phyloP scores from a whole-genome alignment of 2,113 vertebrate species.

The Grus americana region DNA sequence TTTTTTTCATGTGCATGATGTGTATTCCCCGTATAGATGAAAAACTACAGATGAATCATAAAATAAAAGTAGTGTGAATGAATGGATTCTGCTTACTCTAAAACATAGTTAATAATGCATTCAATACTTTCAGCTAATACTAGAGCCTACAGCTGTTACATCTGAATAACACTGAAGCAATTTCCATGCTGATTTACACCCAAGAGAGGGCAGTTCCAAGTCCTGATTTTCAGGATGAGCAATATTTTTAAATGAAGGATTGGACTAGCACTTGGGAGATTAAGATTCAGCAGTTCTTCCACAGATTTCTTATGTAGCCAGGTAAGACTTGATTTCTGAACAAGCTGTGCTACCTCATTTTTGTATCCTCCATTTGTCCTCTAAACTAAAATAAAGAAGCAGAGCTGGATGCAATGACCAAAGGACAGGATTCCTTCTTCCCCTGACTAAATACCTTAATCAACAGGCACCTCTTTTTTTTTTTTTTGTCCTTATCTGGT shows the following conservation, averaged over 20 bases:
- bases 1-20: not conserved
- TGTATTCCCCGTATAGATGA: not conserved
- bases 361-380: not conserved
- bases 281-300: not conserved
- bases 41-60: not conserved
- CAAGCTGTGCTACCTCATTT: not conserved
- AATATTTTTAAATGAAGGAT: constrained; percentile 2
- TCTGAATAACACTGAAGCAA: not conserved
- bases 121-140: not conserved
- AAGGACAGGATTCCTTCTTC: not conserved
- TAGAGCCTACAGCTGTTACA: not conserved
- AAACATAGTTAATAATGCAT: not conserved
- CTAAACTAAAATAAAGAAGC: not conserved
- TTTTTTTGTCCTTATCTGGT: not conserved
- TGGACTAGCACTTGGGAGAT: not conserved
- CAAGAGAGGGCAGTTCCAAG: not conserved
- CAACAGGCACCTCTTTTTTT: not conserved
- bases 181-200: not conserved
- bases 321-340: not conserved
- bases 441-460: not conserved
- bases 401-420: not conserved
- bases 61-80: not conserved
- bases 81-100: not conserved
- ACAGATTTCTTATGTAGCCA: not conserved
- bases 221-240: constrained; percentile 26